Conservation (phyloP, 2,888 invertebrate genomes). For the Smittia aterrima region DNA sequence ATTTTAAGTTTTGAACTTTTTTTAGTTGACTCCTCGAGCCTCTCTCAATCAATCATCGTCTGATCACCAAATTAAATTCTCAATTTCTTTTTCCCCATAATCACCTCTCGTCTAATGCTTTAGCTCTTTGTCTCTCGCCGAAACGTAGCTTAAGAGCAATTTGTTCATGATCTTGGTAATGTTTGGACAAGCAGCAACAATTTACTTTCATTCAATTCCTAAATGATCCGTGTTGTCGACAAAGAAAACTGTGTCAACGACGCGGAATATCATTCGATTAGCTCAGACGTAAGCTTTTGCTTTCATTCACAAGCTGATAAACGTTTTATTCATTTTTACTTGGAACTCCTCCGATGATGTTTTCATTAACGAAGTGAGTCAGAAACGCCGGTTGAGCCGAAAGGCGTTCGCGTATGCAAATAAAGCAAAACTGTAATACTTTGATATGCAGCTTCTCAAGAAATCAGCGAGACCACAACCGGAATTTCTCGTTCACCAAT, state of each 20-base stretch:
- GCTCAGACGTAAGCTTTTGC: not conserved
- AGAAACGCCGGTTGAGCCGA: not conserved
- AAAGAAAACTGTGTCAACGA: not conserved
- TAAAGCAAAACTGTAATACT: slow-evolving; percentile 11
- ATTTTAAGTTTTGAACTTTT: not conserved
- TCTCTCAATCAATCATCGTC: not conserved
- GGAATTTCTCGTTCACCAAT: slow-evolving; percentile 1
- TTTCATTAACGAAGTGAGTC: not conserved
- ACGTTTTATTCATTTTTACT: not conserved
- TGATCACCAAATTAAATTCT: slow-evolving; percentile 1
- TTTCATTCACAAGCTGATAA: slow-evolving; percentile 10
- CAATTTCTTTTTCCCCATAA: not conserved
- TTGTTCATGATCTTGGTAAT: not conserved
- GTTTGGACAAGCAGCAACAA: not conserved
- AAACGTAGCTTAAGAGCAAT: no score
- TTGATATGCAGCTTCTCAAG: not conserved
- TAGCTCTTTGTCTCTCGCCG: not conserved
- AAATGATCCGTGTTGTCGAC: not conserved
- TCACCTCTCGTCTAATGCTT: not conserved
- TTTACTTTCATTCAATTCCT: not conserved
- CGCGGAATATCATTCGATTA: not conserved
- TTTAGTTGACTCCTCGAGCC: not conserved
- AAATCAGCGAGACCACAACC: not conserved
- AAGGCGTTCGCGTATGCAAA: not conserved
- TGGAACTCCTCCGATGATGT: not conserved